Evolutionary conservation across 2,888 invertebrate species (phyloP).

Genomic region (Piscicola geometra): DNA sequence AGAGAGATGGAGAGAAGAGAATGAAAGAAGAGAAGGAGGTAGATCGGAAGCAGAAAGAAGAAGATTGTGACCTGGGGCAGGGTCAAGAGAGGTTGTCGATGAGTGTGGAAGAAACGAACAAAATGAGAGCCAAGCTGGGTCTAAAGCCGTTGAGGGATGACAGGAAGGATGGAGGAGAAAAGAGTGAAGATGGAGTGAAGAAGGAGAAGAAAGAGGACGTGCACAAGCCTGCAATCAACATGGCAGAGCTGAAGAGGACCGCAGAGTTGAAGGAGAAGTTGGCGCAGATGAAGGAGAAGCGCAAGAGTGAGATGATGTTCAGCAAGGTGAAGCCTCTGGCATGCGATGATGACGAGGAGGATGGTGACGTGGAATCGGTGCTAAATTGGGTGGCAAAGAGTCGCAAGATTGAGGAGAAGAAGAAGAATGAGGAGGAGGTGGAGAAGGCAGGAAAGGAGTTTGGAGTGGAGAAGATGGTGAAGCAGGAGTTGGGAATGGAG

Average conservation of each 20-base stretch:
- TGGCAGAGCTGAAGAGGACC: slow-evolving; percentile 65
- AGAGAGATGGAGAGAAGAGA: neutral
- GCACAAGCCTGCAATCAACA: slow-evolving; percentile 59
- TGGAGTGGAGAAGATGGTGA: slow-evolving; percentile 79
- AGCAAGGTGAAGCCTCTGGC: slow-evolving; percentile 54
- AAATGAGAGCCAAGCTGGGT: slow-evolving; percentile 83
- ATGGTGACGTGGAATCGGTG: slow-evolving; percentile 65
- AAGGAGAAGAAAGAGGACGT: slow-evolving; percentile 53
- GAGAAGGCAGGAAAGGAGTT: slow-evolving; percentile 90
- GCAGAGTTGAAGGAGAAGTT: slow-evolving; percentile 79
- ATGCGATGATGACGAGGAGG: slow-evolving; percentile 50
- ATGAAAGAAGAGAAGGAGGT: neutral
- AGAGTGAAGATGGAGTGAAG: neutral
- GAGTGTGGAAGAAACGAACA: slow-evolving; percentile 52
- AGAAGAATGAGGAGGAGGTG: slow-evolving; percentile 76
- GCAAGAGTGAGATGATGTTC: slow-evolving; percentile 69
- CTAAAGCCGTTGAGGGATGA: slow-evolving; percentile 40
- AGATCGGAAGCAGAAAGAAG: neutral
- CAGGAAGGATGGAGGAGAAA: neutral
- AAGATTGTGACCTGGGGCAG: neutral
- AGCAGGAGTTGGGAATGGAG: slow-evolving; percentile 64
- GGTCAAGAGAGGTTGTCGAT: slow-evolving; percentile 37
- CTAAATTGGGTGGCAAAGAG: slow-evolving; percentile 76
- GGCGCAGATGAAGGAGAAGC: slow-evolving; percentile 71
- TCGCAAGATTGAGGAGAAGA: slow-evolving; percentile 71